Percentiles rank a stretch among this genome's conserved stretches.
phyloP scores from a whole-genome alignment of 2,888 invertebrate genomes.

The Drosophila stalkeri region DNA sequence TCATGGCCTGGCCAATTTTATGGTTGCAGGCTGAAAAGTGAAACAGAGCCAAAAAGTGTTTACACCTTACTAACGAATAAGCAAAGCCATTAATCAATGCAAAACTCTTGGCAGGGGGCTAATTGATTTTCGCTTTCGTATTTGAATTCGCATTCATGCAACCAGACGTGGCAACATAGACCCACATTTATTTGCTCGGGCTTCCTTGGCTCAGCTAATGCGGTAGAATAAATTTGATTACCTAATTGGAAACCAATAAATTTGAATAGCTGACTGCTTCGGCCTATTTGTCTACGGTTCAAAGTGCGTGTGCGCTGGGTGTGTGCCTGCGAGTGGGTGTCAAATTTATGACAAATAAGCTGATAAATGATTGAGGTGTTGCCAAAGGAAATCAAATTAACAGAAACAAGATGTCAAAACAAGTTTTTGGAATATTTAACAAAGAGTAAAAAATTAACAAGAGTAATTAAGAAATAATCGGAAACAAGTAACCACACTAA shows the following conservation, averaged over 20 bases:
- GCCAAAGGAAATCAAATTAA: conserved; percentile 18
- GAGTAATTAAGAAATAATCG: background rate
- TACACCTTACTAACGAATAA: conserved; percentile 27
- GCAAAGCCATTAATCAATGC: conserved; percentile 73
- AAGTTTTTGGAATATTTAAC: background rate
- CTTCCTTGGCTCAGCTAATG: conserved; percentile 58
- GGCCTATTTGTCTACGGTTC: conserved; percentile 41
- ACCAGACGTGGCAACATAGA: conserved; percentile 24
- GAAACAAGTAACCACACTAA: background rate
- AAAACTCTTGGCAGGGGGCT: conserved; percentile 33
- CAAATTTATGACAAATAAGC: conserved; percentile 37
- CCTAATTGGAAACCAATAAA: conserved; percentile 79
- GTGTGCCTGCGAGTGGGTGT: conserved; percentile 22
- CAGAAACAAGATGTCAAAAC: background rate
- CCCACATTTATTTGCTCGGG: conserved; percentile 55
- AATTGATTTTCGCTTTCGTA: conserved; percentile 55
- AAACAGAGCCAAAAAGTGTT: conserved; percentile 42
- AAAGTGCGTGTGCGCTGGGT: conserved; percentile 14
- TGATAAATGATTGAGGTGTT: conserved; percentile 44
- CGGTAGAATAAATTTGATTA: conserved; percentile 72
- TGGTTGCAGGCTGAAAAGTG: conserved; percentile 88
- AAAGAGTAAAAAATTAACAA: too few species aligned
- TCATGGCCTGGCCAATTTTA: conserved; percentile 94
- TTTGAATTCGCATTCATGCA: conserved; percentile 35
- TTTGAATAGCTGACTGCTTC: conserved; percentile 54